Percentiles rank a stretch among this genome's conserved stretches.
These are phyloP conservation scores for Epistrophe grossulariae DNA, from an alignment of 2,888 invertebrate genomes.

Conservation along the genomic window DNA sequence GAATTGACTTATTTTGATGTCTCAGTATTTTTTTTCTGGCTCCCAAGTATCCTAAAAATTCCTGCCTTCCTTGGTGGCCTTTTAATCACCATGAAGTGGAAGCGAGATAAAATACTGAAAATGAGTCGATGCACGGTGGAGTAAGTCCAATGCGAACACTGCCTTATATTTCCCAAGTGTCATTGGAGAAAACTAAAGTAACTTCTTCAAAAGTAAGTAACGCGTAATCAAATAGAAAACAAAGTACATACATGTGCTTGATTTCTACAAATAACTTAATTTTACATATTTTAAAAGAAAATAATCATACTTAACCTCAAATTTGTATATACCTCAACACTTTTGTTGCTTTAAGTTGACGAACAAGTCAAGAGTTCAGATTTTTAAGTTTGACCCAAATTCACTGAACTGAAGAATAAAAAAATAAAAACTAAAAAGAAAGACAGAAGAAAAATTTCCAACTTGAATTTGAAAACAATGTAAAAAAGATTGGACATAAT, in stretches of 20 bases:
- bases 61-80: too few relatives aligned
- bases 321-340: background rate
- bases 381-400: slow-evolving; percentile 25
- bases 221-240: background rate
- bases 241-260: background rate
- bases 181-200: too few relatives aligned
- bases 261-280: slow-evolving; percentile 29
- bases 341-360: background rate
- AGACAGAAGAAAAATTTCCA: slow-evolving; percentile 5
- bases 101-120: too few relatives aligned
- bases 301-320: background rate
- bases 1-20: too few relatives aligned
- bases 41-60: too few relatives aligned
- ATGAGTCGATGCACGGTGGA: too few relatives aligned
- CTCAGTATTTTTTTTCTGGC: too few relatives aligned
- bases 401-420: background rate
- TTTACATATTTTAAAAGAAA: background rate
- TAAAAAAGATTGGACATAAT: background rate
- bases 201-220: background rate
- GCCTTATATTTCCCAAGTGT: too few relatives aligned
- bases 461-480: slow-evolving; percentile 6
- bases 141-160: too few relatives aligned
- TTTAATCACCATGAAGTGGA: too few relatives aligned
- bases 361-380: background rate
- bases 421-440: background rate